These are phyloP conservation scores for Oscheius onirici DNA, from an alignment of 2,888 invertebrate genomes.

Conservation along the genomic window DNA sequence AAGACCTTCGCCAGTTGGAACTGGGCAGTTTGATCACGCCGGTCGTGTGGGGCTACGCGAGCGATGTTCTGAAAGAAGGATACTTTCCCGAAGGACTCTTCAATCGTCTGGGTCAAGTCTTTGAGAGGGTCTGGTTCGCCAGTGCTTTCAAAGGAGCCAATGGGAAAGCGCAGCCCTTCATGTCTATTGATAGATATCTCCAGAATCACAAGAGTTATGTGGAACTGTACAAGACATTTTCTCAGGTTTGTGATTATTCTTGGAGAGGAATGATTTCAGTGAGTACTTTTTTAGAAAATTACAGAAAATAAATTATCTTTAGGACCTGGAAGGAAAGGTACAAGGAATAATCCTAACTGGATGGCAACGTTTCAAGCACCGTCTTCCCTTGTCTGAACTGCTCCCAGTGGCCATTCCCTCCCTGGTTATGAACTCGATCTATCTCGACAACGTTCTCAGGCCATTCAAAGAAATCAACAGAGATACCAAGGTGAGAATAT, in stretches of 20 bases:
- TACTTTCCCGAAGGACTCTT: conserved; percentile 69
- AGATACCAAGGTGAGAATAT: conserved; percentile 8
- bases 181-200: conserved; percentile 79
- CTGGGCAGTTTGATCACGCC: conserved; percentile 46
- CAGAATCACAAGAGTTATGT: conserved; percentile 82
- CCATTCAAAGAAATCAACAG: conserved; percentile 2
- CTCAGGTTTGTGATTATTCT: not conserved
- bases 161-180: conserved; percentile 80
- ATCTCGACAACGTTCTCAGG: conserved; percentile 37
- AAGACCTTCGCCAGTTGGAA: conserved; percentile 39
- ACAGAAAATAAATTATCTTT: no score
- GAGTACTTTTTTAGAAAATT: no score
- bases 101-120: conserved; percentile 74
- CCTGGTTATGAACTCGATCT: conserved; percentile 58
- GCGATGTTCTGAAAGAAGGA: conserved; percentile 57
- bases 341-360: conserved; percentile 69
- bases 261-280: no score
- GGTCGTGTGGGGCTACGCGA: conserved; percentile 65
- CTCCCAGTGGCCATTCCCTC: conserved; percentile 72
- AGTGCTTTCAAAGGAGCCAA: conserved; percentile 89
- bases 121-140: conserved; percentile 82
- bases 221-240: conserved; percentile 46
- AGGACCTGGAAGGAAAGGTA: conserved; percentile 21
- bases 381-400: conserved; percentile 74
- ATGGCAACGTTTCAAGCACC: conserved; percentile 74